phyloP scores from a whole-genome alignment of 1,140 invertebrate species.

The Leucophenga varia region DNA sequence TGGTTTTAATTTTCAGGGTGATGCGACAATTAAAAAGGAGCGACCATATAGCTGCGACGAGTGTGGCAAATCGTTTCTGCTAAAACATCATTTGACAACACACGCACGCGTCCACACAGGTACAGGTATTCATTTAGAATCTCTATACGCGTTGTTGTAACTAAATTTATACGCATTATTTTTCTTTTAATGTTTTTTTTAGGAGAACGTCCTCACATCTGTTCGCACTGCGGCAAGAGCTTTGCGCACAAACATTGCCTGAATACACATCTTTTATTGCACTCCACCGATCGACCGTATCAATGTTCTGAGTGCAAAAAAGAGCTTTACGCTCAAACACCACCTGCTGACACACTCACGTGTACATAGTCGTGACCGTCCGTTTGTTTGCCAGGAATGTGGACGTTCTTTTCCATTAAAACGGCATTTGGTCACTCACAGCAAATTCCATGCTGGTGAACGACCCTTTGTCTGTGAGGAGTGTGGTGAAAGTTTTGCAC shows the following conservation, averaged over 20 bases:
- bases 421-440: conserved; percentile 79
- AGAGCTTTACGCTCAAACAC: conserved; percentile 81
- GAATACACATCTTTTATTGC: conserved; percentile 76
- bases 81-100: conserved; percentile 80
- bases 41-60: conserved; percentile 77
- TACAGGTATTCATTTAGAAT: conserved; percentile 24
- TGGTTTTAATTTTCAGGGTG: conserved; percentile 42
- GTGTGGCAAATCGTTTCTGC: conserved; percentile 79
- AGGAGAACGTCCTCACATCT: conserved; percentile 79
- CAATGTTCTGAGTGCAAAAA: conserved; percentile 83
- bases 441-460: conserved; percentile 84
- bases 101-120: conserved; percentile 77
- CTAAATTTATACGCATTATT: conserved; percentile 2
- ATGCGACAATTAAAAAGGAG: conserved; percentile 62
- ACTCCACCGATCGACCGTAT: conserved; percentile 79
- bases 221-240: conserved; percentile 81
- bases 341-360: conserved; percentile 77
- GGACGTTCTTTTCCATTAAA: conserved; percentile 78
- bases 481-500: conserved; percentile 85
- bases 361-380: conserved; percentile 74
- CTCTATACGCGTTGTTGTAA: conserved; percentile 1
- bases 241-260: conserved; percentile 84
- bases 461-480: conserved; percentile 83
- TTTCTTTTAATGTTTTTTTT: conserved; percentile 23
- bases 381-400: conserved; percentile 79